phyloP scores from a whole-genome alignment of 37 sponge, comb jelly and placozoan genomes.

The Beroe ovata region DNA sequence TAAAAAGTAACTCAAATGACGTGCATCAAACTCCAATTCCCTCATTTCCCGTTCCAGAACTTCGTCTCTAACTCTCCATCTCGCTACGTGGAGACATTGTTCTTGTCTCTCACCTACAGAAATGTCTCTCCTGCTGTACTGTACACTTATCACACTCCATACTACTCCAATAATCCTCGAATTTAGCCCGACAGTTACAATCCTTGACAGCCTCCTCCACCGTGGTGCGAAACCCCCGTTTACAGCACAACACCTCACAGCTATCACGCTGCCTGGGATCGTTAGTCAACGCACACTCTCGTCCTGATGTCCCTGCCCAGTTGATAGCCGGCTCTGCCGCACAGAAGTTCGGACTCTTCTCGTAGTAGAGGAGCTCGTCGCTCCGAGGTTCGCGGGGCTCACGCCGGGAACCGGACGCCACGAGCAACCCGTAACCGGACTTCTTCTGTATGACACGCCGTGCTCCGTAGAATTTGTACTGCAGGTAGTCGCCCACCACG shows the following conservation, averaged over 20 bases:
- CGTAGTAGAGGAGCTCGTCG: constrained; percentile 63
- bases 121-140: background rate
- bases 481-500: constrained; percentile 39
- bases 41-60: no score
- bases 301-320: constrained; percentile 48
- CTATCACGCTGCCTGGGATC: background rate
- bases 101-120: background rate
- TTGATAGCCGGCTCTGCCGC: constrained; percentile 20
- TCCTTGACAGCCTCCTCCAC: background rate
- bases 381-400: constrained; percentile 53
- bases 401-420: background rate
- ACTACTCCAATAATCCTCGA: background rate
- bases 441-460: constrained; percentile 48
- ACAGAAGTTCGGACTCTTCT: constrained; percentile 58
- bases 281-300: background rate
- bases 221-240: constrained; percentile 10
- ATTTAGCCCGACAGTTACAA: constrained; percentile 11
- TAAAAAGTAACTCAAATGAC: no score
- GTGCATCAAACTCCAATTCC: no score
- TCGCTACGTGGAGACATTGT: no score
- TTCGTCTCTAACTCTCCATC: no score
- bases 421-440: constrained; percentile 24
- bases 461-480: constrained; percentile 51
- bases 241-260: constrained; percentile 57
- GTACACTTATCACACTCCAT: background rate